phyloP scores from a whole-genome alignment of 2,888 invertebrate genomes.

The Leptothorax acervorum region DNA sequence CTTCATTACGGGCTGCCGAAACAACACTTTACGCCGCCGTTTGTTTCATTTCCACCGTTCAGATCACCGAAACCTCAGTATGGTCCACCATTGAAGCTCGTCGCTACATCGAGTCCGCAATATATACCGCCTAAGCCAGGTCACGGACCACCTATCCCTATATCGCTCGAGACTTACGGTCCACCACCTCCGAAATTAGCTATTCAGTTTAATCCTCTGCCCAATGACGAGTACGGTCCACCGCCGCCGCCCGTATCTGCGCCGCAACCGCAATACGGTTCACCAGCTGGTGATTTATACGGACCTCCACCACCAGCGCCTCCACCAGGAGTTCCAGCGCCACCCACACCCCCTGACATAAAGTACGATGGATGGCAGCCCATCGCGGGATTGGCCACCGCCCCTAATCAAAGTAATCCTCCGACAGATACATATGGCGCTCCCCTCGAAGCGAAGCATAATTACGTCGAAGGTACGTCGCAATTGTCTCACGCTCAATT shows the following conservation, averaged over 20 bases:
- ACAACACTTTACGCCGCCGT: constrained; percentile 74
- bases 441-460: constrained; percentile 74
- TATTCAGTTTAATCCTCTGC: constrained; percentile 72
- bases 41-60: constrained; percentile 64
- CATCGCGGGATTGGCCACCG: constrained; percentile 89
- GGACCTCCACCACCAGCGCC: constrained; percentile 89
- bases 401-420: constrained; percentile 80
- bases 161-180: constrained; percentile 82
- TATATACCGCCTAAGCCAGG: constrained; percentile 72
- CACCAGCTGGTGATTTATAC: constrained; percentile 86
- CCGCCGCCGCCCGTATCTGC: constrained; percentile 69
- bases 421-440: constrained; percentile 79
- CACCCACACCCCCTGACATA: constrained; percentile 91
- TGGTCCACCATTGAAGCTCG: constrained; percentile 77
- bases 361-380: constrained; percentile 95
- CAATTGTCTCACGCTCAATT: constrained; percentile 44
- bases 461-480: constrained; percentile 29
- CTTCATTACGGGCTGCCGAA: constrained; percentile 84
- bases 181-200: constrained; percentile 79
- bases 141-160: constrained; percentile 79
- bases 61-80: constrained; percentile 85
- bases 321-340: constrained; percentile 90
- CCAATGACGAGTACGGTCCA: constrained; percentile 78
- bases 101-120: constrained; percentile 84
- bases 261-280: constrained; percentile 75